Evolutionary conservation across 2,888 invertebrate genomes (phyloP).

Genomic region (Cosmorhoe ocellata): DNA sequence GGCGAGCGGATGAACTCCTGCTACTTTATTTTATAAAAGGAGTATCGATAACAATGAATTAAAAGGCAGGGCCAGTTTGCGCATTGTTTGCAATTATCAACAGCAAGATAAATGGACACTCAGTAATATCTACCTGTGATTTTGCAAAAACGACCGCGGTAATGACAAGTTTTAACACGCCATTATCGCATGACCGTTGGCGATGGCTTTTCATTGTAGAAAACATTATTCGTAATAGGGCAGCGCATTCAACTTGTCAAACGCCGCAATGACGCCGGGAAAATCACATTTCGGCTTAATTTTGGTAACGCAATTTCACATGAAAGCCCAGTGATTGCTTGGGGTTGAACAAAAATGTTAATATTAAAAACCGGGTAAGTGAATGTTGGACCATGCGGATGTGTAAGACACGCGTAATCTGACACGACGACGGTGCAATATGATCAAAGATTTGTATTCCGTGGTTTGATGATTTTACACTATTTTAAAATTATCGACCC

Average conservation of each 20-base stretch:
- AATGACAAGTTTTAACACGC: constrained; percentile 49
- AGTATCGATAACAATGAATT: constrained; percentile 26
- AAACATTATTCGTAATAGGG: constrained; percentile 29
- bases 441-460: no score
- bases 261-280: constrained; percentile 38
- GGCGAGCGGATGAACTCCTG: constrained; percentile 21
- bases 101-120: constrained; percentile 33
- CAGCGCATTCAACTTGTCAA: constrained; percentile 40
- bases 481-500: no score
- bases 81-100: constrained; percentile 32
- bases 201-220: constrained; percentile 19
- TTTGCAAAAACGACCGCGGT: constrained; percentile 42
- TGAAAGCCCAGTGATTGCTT: constrained; percentile 44
- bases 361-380: constrained; percentile 27
- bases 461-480: no score
- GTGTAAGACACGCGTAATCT: no score
- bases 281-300: constrained; percentile 44
- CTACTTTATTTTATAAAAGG: constrained; percentile 21
- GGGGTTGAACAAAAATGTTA: constrained; percentile 36
- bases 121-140: constrained; percentile 45
- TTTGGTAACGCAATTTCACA: constrained; percentile 41
- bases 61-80: constrained; percentile 19
- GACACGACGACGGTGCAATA: no score
- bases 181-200: constrained; percentile 43
- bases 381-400: not conserved